A percentile compares a stretch with the other conserved stretches of the same genome.
These are phyloP conservation scores for Muscicapa adusta DNA, from an alignment of 2,113 vertebrate species.

Conservation along the genomic window DNA sequence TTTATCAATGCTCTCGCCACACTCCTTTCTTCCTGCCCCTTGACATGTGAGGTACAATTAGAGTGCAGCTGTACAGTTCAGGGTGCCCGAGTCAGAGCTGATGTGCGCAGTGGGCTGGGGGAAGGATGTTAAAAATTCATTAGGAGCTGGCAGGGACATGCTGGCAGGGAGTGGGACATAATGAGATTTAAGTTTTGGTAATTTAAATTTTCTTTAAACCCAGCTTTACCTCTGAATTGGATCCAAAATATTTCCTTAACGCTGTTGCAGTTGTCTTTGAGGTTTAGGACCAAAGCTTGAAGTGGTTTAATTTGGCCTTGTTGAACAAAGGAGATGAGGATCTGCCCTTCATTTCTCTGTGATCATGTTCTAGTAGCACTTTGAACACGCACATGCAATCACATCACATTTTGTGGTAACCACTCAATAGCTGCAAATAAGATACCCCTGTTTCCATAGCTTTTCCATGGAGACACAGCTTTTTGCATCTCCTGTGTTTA, in stretches of 20 bases:
- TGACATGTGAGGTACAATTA: constrained; percentile 49
- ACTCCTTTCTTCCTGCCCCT: constrained; percentile 52
- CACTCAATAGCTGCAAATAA: constrained; percentile 24
- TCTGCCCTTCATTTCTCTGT: not conserved
- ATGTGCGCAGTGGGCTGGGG: not conserved
- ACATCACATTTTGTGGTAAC: not conserved
- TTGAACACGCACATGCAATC: not conserved
- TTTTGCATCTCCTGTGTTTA: constrained; percentile 52
- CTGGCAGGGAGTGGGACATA: constrained; percentile 30
- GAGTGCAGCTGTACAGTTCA: not conserved
- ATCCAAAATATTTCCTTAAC: not conserved
- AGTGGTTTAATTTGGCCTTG: not conserved
- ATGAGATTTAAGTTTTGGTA: constrained; percentile 44
- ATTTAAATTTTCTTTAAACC: constrained; percentile 11
- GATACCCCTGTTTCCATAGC: constrained; percentile 39
- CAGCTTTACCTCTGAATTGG: not conserved
- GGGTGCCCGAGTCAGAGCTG: not conserved
- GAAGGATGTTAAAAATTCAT: constrained; percentile 57
- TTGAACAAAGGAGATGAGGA: not conserved
- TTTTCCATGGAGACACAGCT: constrained; percentile 57
- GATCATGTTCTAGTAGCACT: not conserved
- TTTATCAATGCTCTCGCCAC: not conserved
- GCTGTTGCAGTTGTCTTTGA: not conserved
- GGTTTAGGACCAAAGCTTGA: not conserved
- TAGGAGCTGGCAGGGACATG: constrained; percentile 18